A percentile compares a stretch with the other conserved stretches of the same genome.
Conservation (phyloP, 2,797 vertebrate species). For the Eleutherodactylus coqui region DNA sequence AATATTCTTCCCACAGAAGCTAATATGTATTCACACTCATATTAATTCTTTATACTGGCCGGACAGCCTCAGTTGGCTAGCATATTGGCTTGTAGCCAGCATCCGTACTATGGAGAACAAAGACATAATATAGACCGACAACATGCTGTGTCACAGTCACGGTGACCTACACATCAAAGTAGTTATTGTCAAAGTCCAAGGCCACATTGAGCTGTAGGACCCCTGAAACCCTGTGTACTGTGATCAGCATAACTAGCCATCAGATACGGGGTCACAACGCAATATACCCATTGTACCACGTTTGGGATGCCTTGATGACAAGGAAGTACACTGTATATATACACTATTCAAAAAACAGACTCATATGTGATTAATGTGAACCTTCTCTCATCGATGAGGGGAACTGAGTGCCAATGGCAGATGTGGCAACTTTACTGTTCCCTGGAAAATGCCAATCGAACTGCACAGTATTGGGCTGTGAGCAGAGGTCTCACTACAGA, state of each 20-base stretch:
- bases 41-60: background rate
- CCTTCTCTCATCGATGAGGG: too few species aligned
- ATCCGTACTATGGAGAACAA: background rate
- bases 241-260: background rate
- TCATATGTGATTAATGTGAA: too few species aligned
- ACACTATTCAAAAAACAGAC: too few species aligned
- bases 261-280: too few species aligned
- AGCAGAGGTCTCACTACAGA: too few species aligned
- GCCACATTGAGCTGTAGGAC: background rate
- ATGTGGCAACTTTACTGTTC: too few species aligned
- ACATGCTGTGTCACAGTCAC: background rate
- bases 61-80: background rate
- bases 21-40: background rate
- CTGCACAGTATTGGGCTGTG: too few species aligned
- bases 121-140: background rate
- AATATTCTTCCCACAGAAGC: background rate
- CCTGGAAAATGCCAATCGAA: too few species aligned
- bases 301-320: too few species aligned
- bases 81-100: background rate
- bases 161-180: background rate
- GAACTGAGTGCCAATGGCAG: too few species aligned
- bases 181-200: background rate
- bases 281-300: background rate
- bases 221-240: background rate
- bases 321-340: too few species aligned